Evolutionary conservation across 1,140 invertebrate species (phyloP).

Genomic region (Neodiprion pinetum): DNA sequence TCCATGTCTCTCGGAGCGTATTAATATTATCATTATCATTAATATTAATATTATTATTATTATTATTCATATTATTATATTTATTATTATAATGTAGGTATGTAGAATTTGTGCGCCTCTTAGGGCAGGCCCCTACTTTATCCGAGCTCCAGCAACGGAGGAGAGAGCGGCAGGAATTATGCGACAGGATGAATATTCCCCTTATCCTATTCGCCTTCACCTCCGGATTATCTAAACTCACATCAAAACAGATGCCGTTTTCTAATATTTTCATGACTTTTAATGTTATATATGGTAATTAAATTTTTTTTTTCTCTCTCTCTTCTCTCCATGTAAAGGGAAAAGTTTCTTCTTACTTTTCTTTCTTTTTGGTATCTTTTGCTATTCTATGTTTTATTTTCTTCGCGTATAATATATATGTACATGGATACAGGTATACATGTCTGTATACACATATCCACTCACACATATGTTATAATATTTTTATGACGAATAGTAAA

Average conservation of each 20-base stretch:
- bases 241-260: conserved; percentile 50
- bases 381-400: conserved; percentile 20
- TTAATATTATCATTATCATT: no score
- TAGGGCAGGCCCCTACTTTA: conserved; percentile 4
- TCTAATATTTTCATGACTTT: conserved; percentile 40
- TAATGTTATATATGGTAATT: conserved; percentile 21
- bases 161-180: conserved; percentile 37
- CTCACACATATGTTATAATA: conserved; percentile 53
- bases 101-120: conserved; percentile 9
- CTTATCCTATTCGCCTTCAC: conserved; percentile 29
- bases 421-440: conserved; percentile 23
- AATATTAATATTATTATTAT: no score
- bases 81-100: not conserved
- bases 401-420: conserved; percentile 23
- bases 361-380: conserved; percentile 20
- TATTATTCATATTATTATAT: no score
- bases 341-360: conserved; percentile 23
- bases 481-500: conserved; percentile 61
- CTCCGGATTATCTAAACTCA: conserved; percentile 49
- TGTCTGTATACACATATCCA: conserved; percentile 24
- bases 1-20: conserved; percentile 36
- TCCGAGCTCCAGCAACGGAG: conserved; percentile 13
- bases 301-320: not conserved
- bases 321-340: conserved; percentile 18
- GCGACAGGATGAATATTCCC: not conserved